Evolutionary conservation across 1,140 invertebrate genomes (phyloP).

Genomic region (Cyphomyrmex costatus): DNA sequence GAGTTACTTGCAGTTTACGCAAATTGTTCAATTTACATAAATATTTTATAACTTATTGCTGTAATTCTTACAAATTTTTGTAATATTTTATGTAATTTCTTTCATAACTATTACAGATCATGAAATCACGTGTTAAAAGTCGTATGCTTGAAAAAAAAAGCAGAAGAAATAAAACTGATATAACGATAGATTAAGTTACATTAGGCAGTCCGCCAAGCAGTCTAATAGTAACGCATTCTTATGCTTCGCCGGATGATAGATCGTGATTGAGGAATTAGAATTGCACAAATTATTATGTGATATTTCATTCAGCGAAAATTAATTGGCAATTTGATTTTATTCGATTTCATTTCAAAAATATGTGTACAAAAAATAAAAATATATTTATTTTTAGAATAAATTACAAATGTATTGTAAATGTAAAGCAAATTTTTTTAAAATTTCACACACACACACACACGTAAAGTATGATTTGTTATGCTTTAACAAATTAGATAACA

Average conservation of each 20-base stretch:
- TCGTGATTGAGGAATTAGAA: conserved; percentile 55
- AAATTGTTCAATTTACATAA: not conserved
- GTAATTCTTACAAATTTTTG: not conserved
- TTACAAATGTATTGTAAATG: not conserved
- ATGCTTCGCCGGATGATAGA: conserved; percentile 63
- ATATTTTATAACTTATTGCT: not conserved
- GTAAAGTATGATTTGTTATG: conserved; percentile 10
- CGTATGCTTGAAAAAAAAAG: not conserved
- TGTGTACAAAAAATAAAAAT: not conserved
- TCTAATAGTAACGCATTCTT: conserved; percentile 73
- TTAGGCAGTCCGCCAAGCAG: conserved; percentile 65
- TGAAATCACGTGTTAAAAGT: not conserved
- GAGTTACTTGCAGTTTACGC: not conserved
- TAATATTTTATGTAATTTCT: too few relatives aligned
- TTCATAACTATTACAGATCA: not conserved
- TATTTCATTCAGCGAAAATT: conserved; percentile 20
- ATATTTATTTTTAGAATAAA: not conserved
- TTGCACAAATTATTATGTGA: conserved; percentile 29
- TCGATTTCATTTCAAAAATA: not conserved
- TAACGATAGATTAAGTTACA: conserved; percentile 58
- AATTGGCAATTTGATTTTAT: conserved; percentile 7
- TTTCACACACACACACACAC: too few relatives aligned
- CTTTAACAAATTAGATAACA: conserved; percentile 1
- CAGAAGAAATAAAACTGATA: conserved; percentile 36
- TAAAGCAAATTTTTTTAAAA: not conserved